These are phyloP conservation scores for Notoglanidium macrostoma DNA, from an alignment of 2,797 vertebrate genomes.

Conservation along the genomic window DNA sequence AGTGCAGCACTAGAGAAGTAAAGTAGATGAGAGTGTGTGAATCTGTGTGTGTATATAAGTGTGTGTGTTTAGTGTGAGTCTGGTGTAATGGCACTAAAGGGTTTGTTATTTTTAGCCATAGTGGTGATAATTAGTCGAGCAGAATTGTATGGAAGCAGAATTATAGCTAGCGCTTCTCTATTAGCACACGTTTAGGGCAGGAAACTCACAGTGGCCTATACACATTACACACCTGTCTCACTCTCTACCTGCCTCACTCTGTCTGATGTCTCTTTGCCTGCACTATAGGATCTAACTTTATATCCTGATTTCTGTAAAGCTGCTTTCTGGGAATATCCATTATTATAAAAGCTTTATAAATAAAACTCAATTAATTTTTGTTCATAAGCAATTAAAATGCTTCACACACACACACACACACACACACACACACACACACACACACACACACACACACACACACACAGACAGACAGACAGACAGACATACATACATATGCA, in stretches of 20 bases:
- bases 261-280: background rate
- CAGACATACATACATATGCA: constrained; percentile 22
- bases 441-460: too few relatives aligned
- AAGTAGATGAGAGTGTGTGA: background rate
- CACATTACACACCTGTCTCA: background rate
- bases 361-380: too few relatives aligned
- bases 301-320: background rate
- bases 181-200: background rate
- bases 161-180: background rate
- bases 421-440: too few relatives aligned
- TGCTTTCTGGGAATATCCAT: too few relatives aligned
- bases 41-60: background rate
- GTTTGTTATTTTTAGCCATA: constrained; percentile 5
- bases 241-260: background rate
- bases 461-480: too few relatives aligned
- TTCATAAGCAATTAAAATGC: too few relatives aligned
- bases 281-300: background rate
- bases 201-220: background rate
- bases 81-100: background rate
- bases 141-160: background rate
- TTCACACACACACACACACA: too few relatives aligned
- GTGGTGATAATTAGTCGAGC: background rate
- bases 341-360: too few relatives aligned
- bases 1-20: background rate
- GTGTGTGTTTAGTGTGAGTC: background rate